Evolutionary conservation across 1,140 invertebrate genomes (phyloP).

Genomic region (Glossosoma conforme): DNA sequence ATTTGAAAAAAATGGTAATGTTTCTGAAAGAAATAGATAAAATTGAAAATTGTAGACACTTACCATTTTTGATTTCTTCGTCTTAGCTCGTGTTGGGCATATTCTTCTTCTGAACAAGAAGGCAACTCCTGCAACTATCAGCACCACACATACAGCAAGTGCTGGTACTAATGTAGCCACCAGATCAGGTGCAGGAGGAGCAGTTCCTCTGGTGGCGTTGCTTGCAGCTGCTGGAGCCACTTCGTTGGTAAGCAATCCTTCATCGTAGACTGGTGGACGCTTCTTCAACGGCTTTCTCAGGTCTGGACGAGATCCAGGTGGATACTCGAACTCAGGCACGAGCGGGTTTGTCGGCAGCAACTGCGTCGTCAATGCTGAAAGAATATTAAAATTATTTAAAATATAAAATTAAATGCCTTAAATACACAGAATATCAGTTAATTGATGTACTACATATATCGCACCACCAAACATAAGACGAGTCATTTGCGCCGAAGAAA

Average conservation of each 20-base stretch:
- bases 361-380: no score
- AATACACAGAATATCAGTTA: no score
- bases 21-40: no score
- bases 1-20: no score
- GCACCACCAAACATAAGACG: no score
- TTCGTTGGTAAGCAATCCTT: slow-evolving; percentile 11
- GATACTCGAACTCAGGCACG: slow-evolving; percentile 13
- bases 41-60: no score
- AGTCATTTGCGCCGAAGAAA: no score
- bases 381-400: no score
- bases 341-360: slow-evolving; percentile 35
- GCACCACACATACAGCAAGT: slow-evolving; percentile 50
- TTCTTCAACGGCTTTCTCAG: slow-evolving; percentile 9
- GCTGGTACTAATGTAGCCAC: slow-evolving; percentile 56
- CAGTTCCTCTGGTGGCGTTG: slow-evolving; percentile 39
- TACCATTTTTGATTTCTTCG: slow-evolving; percentile 57
- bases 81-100: slow-evolving; percentile 50
- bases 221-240: slow-evolving; percentile 2
- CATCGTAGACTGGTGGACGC: slow-evolving; percentile 1
- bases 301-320: slow-evolving; percentile 11
- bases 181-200: slow-evolving; percentile 42
- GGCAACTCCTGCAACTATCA: slow-evolving; percentile 50
- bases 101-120: slow-evolving; percentile 55
- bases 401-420: no score
- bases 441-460: no score